Base-by-base conservation (phyloP, 2,888 invertebrate species). In the Dolichopus griseipennis region DNA sequence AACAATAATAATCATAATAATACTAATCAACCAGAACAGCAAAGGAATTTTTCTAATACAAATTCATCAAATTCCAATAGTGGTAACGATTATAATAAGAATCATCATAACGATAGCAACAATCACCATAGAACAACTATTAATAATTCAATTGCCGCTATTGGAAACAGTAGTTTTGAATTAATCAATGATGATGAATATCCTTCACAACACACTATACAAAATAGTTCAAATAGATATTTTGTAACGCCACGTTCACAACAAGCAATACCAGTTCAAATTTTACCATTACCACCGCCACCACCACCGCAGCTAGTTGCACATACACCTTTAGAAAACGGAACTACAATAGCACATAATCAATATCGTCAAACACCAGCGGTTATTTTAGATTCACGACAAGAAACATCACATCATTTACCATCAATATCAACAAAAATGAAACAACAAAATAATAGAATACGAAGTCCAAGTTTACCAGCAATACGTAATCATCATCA, bases 401-500 rank as follows among this genome's bases (percentile, higher is more conserved):
- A 52, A 52, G 52, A 52, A 52, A 2, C 52, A 37, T 20, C 61
- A 70, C 71, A 62, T 69, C 68, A 67, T 71, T 65, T 33, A 9
- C 65, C 67, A 62, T n/a, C 65, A 70, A 65, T 67, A 68, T 52
- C 65, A 43, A 10, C 67, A 68, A 7, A 64, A 65, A 22, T 34
- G 61, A 66, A 66, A 61, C 65, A 61, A 69, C 65, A 27, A 66
- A 41, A 27, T 62, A 61, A 15, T 67, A 66, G 65, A 65, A 33
- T 79, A 43, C 82, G 88, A 68, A 89, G 88, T 76, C 90, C 89
- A 33, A 89, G 88, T 74, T 78, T 90, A 69, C 90, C 90, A 6
- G 87, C 89, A 0, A 89, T 90, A 71, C 79, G 85, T 21, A 78
- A 80, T 18, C 27, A n/a, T 52, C 41, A 41, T 41, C 15, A 12